phyloP scores from a whole-genome alignment of 2,113 vertebrate genomes.

The Antigone vipio region DNA sequence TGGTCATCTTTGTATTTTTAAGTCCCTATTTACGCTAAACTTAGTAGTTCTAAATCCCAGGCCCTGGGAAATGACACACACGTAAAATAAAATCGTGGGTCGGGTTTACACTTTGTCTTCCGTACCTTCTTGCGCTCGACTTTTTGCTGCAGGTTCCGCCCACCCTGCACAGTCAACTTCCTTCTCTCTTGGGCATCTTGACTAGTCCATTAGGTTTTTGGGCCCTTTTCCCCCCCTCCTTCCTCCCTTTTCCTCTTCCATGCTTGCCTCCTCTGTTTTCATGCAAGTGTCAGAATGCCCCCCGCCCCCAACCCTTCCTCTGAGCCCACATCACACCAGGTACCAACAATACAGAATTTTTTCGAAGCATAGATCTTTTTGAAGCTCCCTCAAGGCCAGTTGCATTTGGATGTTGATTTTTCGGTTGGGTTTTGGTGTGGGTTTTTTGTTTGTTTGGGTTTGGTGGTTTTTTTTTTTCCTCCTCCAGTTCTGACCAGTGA shows the following conservation, averaged over 20 bases:
- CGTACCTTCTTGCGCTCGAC: neutral
- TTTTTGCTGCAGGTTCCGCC: neutral
- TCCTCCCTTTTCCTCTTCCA: neutral
- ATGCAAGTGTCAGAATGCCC: neutral
- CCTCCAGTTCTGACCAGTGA: neutral
- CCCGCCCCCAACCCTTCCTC: too few species aligned
- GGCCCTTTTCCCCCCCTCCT: too few species aligned
- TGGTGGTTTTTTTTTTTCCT: too few species aligned
- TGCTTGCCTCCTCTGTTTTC: neutral
- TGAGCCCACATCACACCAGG: too few species aligned
- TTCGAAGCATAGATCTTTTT: neutral
- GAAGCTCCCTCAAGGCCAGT: neutral
- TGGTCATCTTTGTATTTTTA: neutral
- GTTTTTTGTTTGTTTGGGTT: too few species aligned
- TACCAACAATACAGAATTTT: neutral
- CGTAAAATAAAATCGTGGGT: neutral
- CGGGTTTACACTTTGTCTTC: neutral
- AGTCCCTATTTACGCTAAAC: neutral
- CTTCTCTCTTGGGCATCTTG: neutral
- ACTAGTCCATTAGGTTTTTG: too few species aligned
- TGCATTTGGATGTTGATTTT: neutral
- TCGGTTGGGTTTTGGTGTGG: neutral
- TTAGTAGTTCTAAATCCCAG: neutral
- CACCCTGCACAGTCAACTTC: neutral
- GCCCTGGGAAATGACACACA: neutral